These are phyloP conservation scores for Ornithoptera priamus DNA, from an alignment of 2,888 invertebrate genomes.

Conservation along the genomic window DNA sequence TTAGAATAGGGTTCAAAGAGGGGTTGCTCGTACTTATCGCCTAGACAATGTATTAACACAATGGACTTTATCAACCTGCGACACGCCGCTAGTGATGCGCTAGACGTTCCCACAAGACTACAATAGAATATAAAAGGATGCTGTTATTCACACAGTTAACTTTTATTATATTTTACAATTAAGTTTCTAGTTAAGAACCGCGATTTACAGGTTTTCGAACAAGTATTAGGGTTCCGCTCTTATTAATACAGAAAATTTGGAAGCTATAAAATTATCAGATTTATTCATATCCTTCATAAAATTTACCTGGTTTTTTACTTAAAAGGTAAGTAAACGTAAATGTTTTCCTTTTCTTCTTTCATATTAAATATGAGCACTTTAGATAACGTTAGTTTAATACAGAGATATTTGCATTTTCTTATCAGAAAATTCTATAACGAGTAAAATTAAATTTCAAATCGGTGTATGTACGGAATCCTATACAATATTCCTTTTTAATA, in stretches of 20 bases:
- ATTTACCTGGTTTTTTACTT: no score
- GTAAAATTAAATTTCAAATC: no score
- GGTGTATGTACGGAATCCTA: no score
- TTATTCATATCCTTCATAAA: no score
- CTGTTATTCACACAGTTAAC: slow-evolving; percentile 80
- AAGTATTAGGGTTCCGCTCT: neutral
- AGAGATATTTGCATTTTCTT: no score
- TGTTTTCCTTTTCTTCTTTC: no score
- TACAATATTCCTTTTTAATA: neutral
- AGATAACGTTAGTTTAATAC: no score
- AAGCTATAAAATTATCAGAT: no score
- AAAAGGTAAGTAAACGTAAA: no score
- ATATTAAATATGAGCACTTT: no score
- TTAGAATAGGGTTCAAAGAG: slow-evolving; percentile 20
- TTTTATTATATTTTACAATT: slow-evolving; percentile 39
- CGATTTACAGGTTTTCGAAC: neutral
- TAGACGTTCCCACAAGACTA: slow-evolving; percentile 74
- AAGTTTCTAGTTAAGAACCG: neutral
- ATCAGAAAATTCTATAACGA: no score
- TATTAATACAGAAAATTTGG: neutral
- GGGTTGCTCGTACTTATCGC: slow-evolving; percentile 31
- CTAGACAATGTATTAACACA: slow-evolving; percentile 37
- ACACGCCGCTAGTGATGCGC: slow-evolving; percentile 37
- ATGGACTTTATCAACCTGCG: slow-evolving; percentile 31
- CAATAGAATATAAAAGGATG: slow-evolving; percentile 74